Evolutionary conservation across 2,888 invertebrate species (phyloP).

Genomic region (Allygus modestus): DNA sequence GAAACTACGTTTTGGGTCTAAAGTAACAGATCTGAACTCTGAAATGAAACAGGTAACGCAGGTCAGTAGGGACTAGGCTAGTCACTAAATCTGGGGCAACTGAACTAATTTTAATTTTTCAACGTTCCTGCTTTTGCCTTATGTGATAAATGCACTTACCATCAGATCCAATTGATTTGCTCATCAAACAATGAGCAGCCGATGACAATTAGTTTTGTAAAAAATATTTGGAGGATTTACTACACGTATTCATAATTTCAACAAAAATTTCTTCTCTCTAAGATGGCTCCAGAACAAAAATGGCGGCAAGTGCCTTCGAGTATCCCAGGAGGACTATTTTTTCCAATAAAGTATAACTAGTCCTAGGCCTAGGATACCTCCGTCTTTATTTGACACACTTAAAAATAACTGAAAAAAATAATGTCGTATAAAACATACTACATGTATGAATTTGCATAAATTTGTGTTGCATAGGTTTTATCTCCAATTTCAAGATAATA

Average conservation of each 20-base stretch:
- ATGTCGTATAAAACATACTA: too few relatives aligned
- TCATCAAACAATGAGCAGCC: slow-evolving; percentile 22
- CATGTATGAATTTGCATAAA: too few relatives aligned
- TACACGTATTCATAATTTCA: background rate
- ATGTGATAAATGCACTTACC: background rate
- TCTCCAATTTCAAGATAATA: too few relatives aligned
- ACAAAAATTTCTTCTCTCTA: slow-evolving; percentile 25
- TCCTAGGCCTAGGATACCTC: background rate
- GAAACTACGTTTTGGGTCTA: too few relatives aligned
- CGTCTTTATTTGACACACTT: background rate
- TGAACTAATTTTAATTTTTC: slow-evolving; percentile 35
- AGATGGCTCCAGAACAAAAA: slow-evolving; percentile 10
- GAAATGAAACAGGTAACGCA: background rate
- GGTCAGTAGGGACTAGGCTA: background rate
- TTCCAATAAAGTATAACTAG: background rate
- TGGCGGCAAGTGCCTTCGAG: slow-evolving; percentile 22
- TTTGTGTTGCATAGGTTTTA: too few relatives aligned
- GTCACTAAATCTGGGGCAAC: slow-evolving; percentile 26
- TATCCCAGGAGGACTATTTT: background rate
- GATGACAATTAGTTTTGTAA: background rate
- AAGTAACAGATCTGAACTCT: too few relatives aligned
- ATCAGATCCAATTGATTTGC: slow-evolving; percentile 24
- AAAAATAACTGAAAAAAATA: background rate
- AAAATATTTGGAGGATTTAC: background rate
- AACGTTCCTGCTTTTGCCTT: background rate